Evolutionary conservation across 2,888 invertebrate genomes (phyloP), one percentile per base, ranked within the genome.

Genomic region (Fabriciana adippe): DNA sequence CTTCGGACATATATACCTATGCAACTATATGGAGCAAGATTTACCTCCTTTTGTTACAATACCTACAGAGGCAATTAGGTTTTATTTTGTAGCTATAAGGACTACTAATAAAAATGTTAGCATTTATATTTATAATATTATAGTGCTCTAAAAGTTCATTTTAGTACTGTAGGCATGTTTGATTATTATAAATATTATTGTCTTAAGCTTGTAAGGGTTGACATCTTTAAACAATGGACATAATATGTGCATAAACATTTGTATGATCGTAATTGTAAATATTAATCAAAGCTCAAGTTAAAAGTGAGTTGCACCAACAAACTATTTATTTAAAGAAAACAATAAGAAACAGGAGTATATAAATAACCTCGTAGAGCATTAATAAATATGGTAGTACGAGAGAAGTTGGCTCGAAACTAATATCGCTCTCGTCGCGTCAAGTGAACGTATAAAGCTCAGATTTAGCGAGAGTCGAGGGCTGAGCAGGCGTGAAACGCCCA

Each of bases 361-460:
- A 69, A 66, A 60, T 67, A 70, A 66, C 64, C 68, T 68, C 55
- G 54, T 82, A 80, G 81, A 83, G 85, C 84, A 86, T 90, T 91
- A 91, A 91, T 91, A 91, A 91, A 91, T 90, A 90, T 89, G 88
- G 88, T 90, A 88, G 88, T 87, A 86, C 88, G 84, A 84, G 84
- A 87, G 86, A 86, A 88, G 88, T 87, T 87, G 86, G 85, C 87
- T 90, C 83, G 85, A 88, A 92, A 92, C 92, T 92, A 92, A 92
- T 92, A 92, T 92, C 84, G 90, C 88, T 89, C 89, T 89, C 88
- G 88, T 87, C 89, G 90, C 89, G 92, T 92, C 90, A 92, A 92
- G 91, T 90, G 92, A 91, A 91, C 91, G 89, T 92, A 92, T 91
- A 92, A 92, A 91, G 92, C 91, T 89, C 88, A 92, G 92, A 92